phyloP scores from a whole-genome alignment of 2,797 vertebrate species.

The Argentina silus region DNA sequence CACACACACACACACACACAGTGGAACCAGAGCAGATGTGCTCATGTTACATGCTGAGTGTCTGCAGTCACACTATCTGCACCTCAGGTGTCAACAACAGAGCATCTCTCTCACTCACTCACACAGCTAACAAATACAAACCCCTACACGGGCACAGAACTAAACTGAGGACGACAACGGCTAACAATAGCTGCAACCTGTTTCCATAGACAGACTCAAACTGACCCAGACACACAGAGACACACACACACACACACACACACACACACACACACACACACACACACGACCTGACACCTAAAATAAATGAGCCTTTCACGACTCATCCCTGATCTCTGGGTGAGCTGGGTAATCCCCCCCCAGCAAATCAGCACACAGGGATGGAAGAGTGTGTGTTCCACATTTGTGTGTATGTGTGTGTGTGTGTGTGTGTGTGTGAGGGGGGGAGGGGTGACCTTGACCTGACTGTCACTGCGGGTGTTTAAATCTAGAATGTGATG shows the following conservation, averaged over 20 bases:
- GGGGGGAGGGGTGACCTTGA: conserved; percentile 33
- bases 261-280: neutral
- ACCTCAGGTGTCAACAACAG: conserved; percentile 60
- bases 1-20: conserved; percentile 17
- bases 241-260: neutral
- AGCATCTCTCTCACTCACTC: conserved; percentile 12
- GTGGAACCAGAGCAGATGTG: conserved; percentile 48
- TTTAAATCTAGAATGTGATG: conserved; percentile 26
- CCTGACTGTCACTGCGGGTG: neutral
- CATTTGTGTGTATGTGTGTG: neutral
- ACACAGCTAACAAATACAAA: neutral
- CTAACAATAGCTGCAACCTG: neutral
- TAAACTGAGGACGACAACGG: no score
- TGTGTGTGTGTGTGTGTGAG: conserved; percentile 8
- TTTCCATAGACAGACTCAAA: neutral
- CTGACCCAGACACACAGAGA: neutral
- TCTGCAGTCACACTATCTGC: conserved; percentile 58
- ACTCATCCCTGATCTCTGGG: conserved; percentile 21
- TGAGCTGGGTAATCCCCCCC: conserved; percentile 24
- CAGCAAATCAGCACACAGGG: neutral
- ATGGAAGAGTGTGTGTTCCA: neutral
- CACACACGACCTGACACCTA: neutral
- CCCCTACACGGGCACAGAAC: neutral
- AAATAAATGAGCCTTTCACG: neutral
- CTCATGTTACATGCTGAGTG: conserved; percentile 55